Base-by-base conservation (phyloP, 2,113 vertebrate species). In the Forbesichthys papilliferus region DNA sequence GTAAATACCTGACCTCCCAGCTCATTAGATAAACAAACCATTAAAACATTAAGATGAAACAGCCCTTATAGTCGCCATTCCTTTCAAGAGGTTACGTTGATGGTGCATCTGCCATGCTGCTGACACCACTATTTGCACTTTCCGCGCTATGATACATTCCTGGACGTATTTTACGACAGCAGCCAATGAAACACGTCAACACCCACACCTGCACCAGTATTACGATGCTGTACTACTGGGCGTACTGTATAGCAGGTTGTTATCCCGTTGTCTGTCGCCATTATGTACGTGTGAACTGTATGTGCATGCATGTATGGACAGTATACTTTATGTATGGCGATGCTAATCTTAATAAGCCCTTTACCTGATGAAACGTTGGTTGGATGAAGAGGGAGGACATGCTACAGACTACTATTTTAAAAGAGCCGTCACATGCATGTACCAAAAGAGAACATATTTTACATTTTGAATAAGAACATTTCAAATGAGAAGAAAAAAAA, bases 51-150 rank as follows among this genome's bases (percentile, higher is more conserved):
- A 67, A 84, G 61, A 14, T 52, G 90, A 84, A 76, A 89, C 88
- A 93, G 91, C 90, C 92, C 91, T 93, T 93, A 77, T 86, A 81
- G 73, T 90, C 82, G 62, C 75, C 83, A 68, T 78, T 88, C 78
- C 78, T 79, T 70, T 76, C 86, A 73, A 55, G 84, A 71, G 77
- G 78, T 81, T 78, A 82, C 75, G 64, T 68, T 66, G 77, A 69
- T 9, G 71, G 73, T 71, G 67, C 54, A 61, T 75, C n/a, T 16
- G 80, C 61, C 47, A 78, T 69, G 58, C 52, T 47, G 64, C n/a
- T 61, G 46, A 60, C 49, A 64, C 66, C 63, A 46, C 68, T 81
- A 61, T 81, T 59, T 83, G 77, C 61, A 64, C 27, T 42, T 80
- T 72, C 61, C 7, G 51, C 9, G 61, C 61, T 77, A 77, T 74